A percentile compares a stretch with the other conserved stretches of the same genome.
These are phyloP conservation scores for Microcebus tavaratra DNA, from an alignment of 2,113 vertebrate species.

Conservation along the genomic window DNA sequence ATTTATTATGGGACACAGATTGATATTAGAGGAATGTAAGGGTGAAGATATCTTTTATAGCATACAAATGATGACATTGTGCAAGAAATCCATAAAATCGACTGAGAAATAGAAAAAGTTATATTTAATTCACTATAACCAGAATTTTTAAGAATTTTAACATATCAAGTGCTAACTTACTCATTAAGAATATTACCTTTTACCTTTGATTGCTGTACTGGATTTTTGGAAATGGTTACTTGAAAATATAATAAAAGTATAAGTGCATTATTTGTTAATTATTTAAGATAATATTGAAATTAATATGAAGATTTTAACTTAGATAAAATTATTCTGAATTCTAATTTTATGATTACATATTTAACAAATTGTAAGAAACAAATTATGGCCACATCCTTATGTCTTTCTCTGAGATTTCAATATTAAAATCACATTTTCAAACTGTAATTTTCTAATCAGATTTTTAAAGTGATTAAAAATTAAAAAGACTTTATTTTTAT, in stretches of 20 bases:
- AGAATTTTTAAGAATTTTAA: background rate
- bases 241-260: background rate
- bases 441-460: background rate
- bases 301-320: background rate
- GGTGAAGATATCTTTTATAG: background rate
- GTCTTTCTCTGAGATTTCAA: background rate
- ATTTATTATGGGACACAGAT: background rate
- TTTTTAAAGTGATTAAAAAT: background rate
- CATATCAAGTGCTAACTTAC: background rate
- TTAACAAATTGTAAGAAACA: background rate
- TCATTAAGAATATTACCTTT: background rate
- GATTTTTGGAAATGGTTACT: background rate
- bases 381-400: background rate
- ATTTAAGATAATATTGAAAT: background rate
- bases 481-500: too few species aligned
- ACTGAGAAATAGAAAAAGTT: background rate
- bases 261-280: background rate
- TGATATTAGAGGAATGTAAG: background rate
- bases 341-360: background rate
- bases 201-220: background rate
- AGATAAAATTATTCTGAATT: background rate
- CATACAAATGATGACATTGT: background rate
- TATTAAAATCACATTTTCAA: background rate
- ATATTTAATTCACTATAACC: background rate
- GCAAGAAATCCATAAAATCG: background rate